Conservation (phyloP, 1,140 invertebrate species). For the Penaeus chinensis region DNA sequence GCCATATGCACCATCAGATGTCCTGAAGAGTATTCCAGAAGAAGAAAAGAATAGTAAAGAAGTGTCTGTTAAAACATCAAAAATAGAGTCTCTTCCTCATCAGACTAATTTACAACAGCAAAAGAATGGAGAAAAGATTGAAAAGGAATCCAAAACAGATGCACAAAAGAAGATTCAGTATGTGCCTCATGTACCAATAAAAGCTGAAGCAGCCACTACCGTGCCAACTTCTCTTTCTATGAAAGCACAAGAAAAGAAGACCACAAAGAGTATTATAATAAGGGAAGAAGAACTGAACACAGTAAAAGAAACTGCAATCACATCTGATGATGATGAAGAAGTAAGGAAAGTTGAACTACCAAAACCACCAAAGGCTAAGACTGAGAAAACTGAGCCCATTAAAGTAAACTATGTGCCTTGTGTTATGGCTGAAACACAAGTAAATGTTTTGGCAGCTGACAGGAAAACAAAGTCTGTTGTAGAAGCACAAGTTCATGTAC, state of each 20-base stretch:
- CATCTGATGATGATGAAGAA: not conserved
- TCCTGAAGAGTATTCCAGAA: not conserved
- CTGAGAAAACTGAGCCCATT: not conserved
- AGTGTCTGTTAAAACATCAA: too few relatives aligned
- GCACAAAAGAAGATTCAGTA: conserved; percentile 24
- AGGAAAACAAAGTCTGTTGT: not conserved
- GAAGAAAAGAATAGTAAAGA: not conserved
- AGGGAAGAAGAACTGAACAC: not conserved
- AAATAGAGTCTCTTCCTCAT: too few relatives aligned
- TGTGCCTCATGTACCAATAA: conserved; percentile 22
- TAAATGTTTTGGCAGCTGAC: not conserved
- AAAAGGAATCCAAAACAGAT: not conserved
- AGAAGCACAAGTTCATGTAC: conserved; percentile 22
- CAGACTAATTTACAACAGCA: not conserved
- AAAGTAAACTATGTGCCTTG: conserved; percentile 23
- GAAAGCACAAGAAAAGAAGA: not conserved
- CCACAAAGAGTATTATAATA: not conserved
- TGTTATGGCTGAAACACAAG: not conserved
- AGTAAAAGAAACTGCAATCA: not conserved
- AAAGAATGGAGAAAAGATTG: not conserved
- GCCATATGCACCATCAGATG: not conserved
- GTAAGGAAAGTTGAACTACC: not conserved
- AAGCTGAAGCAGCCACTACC: not conserved
- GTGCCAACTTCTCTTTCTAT: not conserved
- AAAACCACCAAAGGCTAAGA: not conserved